Base-by-base conservation (phyloP, 2,888 invertebrate species). In the Drosophila anceps region DNA sequence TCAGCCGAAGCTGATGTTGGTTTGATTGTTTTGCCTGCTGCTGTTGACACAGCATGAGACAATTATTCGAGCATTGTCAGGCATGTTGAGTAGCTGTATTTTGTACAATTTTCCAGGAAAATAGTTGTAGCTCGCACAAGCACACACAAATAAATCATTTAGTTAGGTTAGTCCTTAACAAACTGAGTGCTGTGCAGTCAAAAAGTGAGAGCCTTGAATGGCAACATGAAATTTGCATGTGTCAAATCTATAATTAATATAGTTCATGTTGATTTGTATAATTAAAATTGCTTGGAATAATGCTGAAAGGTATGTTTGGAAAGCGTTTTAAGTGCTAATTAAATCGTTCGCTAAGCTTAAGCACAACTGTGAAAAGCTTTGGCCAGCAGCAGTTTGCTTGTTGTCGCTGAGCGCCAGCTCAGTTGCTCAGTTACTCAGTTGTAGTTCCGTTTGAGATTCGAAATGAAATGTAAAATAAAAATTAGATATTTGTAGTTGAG, bases 1-100 rank as follows among this genome's bases (percentile, higher is more conserved):
- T 10, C 27, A 24, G 24, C 4, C 18, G 0, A 29, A 65, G 66
- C 53, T 51, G 59, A 18, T 29, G 39, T 18, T 48, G 29, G 18
- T 6, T 24, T 62, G 46, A 50, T 58, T 70, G 60, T 31, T 53
- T 51, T 53, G 35, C 18, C 24, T 13, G 37, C 39, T 65, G 53
- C 54, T 57, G 39, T 68, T 39, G 60, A 35, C 64, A 44, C 48
- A 75, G 51, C 43, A 33, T 58, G 53, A 15, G 44, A 18, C 55
- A 24, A 62, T 57, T 67, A 63, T 57, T 60, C 44, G 33, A 61
- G 31, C 35, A 37, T 46, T 57, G 15, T 13, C 18, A 12, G 18
- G 39, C 44, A 41, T 29, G 43, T 48, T 20, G 10, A 41, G 10
- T 39, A 5, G 24, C 18, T 29, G 0, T 29, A 24, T 18, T 27